These are phyloP conservation scores for Avahi laniger DNA, from an alignment of 2,797 vertebrate species.

Conservation along the genomic window DNA sequence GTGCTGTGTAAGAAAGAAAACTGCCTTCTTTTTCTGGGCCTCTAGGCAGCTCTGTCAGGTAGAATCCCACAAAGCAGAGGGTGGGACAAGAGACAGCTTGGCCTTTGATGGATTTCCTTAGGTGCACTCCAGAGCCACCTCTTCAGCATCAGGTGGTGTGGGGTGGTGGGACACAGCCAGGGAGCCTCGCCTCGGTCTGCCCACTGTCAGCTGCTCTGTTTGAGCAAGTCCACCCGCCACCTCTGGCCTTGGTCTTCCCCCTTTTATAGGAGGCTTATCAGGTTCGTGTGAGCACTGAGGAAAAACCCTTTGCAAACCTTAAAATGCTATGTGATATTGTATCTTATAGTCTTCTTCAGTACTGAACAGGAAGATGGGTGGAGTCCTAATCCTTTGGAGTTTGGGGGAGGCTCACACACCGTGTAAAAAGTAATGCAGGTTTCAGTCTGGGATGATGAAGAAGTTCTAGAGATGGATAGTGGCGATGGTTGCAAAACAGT, in stretches of 20 bases:
- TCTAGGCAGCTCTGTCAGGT: background rate
- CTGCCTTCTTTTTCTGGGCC: background rate
- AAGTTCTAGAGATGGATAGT: background rate
- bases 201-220: background rate
- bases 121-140: background rate
- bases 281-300: background rate
- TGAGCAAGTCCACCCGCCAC: background rate
- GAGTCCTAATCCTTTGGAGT: background rate
- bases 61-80: background rate
- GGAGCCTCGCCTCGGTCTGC: background rate
- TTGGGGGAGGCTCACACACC: background rate
- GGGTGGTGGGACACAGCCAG: background rate
- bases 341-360: background rate
- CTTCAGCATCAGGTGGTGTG: background rate
- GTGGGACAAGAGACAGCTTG: background rate
- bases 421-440: background rate
- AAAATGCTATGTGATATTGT: background rate
- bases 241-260: background rate
- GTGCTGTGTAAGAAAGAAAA: background rate
- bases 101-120: background rate
- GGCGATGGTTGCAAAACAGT: background rate
- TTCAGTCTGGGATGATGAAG: background rate
- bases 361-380: background rate
- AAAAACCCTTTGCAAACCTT: background rate
- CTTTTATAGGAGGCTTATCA: background rate